phyloP scores from a whole-genome alignment of 2,888 invertebrate genomes.

The Microctonus aethiopoides region DNA sequence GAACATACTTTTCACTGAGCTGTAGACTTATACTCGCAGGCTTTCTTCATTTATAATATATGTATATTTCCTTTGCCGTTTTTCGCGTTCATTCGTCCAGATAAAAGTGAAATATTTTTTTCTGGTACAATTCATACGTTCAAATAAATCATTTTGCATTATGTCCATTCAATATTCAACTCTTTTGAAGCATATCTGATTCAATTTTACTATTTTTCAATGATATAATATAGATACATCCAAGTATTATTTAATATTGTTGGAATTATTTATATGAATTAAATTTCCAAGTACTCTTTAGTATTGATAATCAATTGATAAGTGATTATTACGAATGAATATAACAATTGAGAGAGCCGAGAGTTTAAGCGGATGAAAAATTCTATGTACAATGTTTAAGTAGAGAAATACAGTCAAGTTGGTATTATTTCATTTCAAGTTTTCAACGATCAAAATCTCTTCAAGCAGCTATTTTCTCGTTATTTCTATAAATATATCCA shows the following conservation, averaged over 20 bases:
- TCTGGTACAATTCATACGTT: neutral
- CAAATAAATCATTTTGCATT: neutral
- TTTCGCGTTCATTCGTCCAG: neutral
- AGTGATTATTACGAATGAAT: neutral
- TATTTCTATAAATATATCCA: neutral
- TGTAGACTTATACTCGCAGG: constrained; percentile 11
- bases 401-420: neutral
- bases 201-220: neutral
- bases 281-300: neutral
- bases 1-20: constrained; percentile 24
- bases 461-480: neutral
- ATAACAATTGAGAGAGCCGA: neutral
- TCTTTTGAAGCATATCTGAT: neutral
- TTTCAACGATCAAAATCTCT: neutral
- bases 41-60: constrained; percentile 1
- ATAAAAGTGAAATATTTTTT: constrained; percentile 3
- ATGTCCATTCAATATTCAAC: neutral
- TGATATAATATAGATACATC: neutral
- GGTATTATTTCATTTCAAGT: neutral
- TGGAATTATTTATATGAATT: neutral
- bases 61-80: neutral
- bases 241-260: neutral
- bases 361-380: neutral
- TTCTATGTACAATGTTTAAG: neutral
- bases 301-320: neutral